phyloP scores from a whole-genome alignment of 1,140 invertebrate genomes.

The Matsumurasca onukii region DNA sequence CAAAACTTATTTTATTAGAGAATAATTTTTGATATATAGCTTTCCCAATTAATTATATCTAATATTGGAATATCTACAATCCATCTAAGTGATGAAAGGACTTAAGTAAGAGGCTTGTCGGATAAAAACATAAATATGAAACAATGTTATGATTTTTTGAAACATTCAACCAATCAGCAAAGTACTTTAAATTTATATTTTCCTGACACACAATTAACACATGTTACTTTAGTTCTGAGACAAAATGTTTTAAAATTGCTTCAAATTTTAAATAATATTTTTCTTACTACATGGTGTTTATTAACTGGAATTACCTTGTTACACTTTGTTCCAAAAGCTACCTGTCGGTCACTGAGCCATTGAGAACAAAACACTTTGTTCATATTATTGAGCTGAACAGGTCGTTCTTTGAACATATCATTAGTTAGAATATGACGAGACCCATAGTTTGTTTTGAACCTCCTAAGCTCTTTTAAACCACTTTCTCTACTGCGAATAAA shows the following conservation, averaged over 20 bases:
- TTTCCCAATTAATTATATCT: not conserved
- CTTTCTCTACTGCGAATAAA: constrained; percentile 76
- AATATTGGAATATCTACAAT: too few relatives aligned
- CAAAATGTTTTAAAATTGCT: too few relatives aligned
- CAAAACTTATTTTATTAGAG: not conserved
- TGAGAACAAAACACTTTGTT: constrained; percentile 97
- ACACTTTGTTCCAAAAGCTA: constrained; percentile 95
- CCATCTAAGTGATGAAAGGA: too few relatives aligned
- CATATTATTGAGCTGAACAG: constrained; percentile 77
- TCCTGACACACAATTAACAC: too few relatives aligned
- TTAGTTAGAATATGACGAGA: constrained; percentile 84
- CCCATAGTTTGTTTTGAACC: constrained; percentile 73
- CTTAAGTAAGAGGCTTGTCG: too few relatives aligned
- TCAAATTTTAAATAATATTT: too few relatives aligned
- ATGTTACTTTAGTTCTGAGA: too few relatives aligned
- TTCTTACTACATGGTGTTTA: too few relatives aligned
- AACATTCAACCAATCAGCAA: too few relatives aligned
- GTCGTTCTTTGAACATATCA: constrained; percentile 83
- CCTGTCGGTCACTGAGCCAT: constrained; percentile 92
- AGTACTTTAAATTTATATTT: too few relatives aligned
- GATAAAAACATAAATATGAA: too few relatives aligned
- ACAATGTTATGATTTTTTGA: too few relatives aligned
- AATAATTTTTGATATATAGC: not conserved
- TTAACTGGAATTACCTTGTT: constrained; percentile 86
- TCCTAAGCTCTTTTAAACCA: constrained; percentile 67